Evolutionary conservation across 2,797 vertebrate genomes (phyloP).

Genomic region (Micrastur ruficollis): DNA sequence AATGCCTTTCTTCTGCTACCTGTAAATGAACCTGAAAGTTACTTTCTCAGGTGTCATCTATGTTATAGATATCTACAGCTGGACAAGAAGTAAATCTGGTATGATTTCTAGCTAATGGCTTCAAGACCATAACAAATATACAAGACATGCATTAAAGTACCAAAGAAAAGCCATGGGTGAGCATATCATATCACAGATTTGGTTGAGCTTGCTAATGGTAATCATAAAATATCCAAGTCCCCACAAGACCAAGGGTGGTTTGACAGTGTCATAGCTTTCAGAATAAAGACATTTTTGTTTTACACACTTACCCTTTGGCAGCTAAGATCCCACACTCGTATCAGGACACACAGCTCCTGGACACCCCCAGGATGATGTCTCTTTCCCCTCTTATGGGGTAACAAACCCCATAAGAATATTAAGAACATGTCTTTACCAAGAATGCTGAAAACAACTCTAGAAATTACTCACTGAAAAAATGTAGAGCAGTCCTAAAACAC

Average conservation of each 20-base stretch:
- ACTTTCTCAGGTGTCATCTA: neutral
- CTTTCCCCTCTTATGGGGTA: neutral
- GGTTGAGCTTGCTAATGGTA: neutral
- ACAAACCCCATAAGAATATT: neutral
- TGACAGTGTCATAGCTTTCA: neutral
- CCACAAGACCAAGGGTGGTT: neutral
- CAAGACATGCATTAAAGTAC: neutral
- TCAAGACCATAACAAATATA: neutral
- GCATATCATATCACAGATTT: neutral
- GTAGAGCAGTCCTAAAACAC: neutral
- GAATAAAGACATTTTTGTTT: neutral
- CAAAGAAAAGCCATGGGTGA: neutral
- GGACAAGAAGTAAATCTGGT: neutral
- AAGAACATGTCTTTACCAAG: neutral
- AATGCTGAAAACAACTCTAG: neutral
- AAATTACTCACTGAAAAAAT: neutral
- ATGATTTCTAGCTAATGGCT: neutral
- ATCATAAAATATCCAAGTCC: fast-evolving
- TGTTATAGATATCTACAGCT: neutral
- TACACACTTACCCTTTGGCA: neutral
- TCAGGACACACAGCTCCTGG: neutral
- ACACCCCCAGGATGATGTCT: neutral
- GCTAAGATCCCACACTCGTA: neutral
- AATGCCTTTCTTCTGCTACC: neutral
- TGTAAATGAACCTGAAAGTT: neutral